Conservation (phyloP, 2,797 vertebrate species). For the Hybognathus amarus region DNA sequence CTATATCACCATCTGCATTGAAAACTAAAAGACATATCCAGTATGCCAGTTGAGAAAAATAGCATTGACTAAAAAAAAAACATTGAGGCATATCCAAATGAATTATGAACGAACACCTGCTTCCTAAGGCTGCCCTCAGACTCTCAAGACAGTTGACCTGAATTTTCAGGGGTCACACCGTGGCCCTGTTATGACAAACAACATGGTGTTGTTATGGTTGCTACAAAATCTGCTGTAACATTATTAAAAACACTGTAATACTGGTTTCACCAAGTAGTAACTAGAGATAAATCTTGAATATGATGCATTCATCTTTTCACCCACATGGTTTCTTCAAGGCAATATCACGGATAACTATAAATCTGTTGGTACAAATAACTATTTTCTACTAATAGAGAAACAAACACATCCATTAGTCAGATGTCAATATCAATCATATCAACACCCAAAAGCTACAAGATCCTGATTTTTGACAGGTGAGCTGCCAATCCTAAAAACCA, state of each 20-base stretch:
- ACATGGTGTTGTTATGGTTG: neutral
- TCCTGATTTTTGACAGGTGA: neutral
- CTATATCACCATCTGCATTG: neutral
- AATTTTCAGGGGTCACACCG: constrained; percentile 7
- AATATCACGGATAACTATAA: neutral
- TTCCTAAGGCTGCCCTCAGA: neutral
- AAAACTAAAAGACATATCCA: neutral
- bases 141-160: constrained; percentile 24
- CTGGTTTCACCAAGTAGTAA: neutral
- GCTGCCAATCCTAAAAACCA: constrained; percentile 1
- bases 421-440: neutral
- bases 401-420: neutral
- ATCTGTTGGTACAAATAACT: neutral
- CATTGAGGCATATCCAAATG: neutral
- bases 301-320: neutral
- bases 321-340: neutral
- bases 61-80: neutral
- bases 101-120: constrained; percentile 8
- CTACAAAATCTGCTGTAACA: neutral
- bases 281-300: neutral
- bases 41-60: neutral
- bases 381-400: neutral
- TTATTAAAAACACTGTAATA: neutral
- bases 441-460: neutral
- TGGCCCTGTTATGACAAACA: constrained; percentile 20